phyloP scores from a whole-genome alignment of 2,888 invertebrate genomes.

The Eupithecia centaureata region DNA sequence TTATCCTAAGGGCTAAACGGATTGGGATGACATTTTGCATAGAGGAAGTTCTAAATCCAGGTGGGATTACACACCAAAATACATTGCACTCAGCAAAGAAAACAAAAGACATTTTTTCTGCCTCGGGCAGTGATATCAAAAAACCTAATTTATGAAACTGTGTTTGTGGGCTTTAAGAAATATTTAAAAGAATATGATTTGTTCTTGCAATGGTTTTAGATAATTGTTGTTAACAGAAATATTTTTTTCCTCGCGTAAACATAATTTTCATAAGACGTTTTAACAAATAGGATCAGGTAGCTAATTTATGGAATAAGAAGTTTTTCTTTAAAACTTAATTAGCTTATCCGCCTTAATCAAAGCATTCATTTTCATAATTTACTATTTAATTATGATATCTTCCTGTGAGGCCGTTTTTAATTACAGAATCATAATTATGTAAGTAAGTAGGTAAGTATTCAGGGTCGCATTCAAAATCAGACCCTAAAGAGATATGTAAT shows the following conservation, averaged over 20 bases:
- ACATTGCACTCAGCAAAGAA: too few relatives aligned
- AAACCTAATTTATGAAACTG: too few relatives aligned
- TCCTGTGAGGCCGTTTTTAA: background rate
- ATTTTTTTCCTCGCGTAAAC: too few relatives aligned
- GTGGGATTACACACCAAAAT: too few relatives aligned
- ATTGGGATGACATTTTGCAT: background rate
- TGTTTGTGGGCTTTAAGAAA: background rate
- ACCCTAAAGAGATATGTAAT: too few relatives aligned
- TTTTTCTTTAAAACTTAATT: background rate
- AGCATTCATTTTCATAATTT: background rate
- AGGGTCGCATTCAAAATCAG: too few relatives aligned
- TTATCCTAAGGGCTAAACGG: too few relatives aligned
- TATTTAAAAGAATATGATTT: background rate
- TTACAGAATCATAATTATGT: background rate
- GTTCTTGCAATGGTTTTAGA: too few relatives aligned
- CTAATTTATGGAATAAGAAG: background rate
- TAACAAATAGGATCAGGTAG: background rate
- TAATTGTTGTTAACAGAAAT: background rate
- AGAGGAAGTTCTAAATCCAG: background rate
- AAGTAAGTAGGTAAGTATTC: background rate
- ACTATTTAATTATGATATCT: conserved; percentile 2
- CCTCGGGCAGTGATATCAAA: too few relatives aligned
- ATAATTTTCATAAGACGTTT: background rate
- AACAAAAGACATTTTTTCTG: too few relatives aligned
- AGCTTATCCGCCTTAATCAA: background rate